These are phyloP conservation scores for Sinodicranocentrus sp. DNA, from an alignment of 2,888 invertebrate genomes.

Conservation along the genomic window DNA sequence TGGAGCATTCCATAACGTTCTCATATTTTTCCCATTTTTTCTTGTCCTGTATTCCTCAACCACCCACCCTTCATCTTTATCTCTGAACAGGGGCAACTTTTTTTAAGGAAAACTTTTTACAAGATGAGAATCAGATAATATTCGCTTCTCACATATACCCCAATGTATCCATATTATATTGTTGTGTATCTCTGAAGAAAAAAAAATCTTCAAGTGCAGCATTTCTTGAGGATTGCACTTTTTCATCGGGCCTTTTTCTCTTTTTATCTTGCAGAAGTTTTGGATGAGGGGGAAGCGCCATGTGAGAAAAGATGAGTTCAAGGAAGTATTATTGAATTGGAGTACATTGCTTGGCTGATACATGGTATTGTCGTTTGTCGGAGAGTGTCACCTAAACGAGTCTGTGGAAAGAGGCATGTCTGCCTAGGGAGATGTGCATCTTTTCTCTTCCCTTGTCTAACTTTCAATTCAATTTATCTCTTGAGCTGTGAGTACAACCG, in stretches of 20 bases:
- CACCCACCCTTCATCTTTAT: conserved; percentile 3
- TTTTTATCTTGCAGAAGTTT: too few relatives aligned
- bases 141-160: conserved; percentile 10
- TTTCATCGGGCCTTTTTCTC: background rate
- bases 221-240: conserved; percentile 21
- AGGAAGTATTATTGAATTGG: conserved; percentile 11
- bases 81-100: too few relatives aligned
- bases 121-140: too few relatives aligned
- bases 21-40: conserved; percentile 13
- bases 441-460: conserved; percentile 12
- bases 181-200: background rate
- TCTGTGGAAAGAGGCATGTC: conserved; percentile 19
- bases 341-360: conserved; percentile 20
- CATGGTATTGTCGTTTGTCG: conserved; percentile 18
- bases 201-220: background rate
- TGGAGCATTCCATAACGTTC: background rate
- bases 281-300: background rate
- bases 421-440: conserved; percentile 42
- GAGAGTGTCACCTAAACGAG: background rate
- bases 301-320: conserved; percentile 15
- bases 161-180: background rate
- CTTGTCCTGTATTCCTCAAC: background rate
- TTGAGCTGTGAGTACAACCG: too few relatives aligned
- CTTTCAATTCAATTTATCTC: conserved; percentile 55
- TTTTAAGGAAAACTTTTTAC: too few relatives aligned